Conservation (phyloP, 2,797 vertebrate species). For the Oreochromis mossambicus region DNA sequence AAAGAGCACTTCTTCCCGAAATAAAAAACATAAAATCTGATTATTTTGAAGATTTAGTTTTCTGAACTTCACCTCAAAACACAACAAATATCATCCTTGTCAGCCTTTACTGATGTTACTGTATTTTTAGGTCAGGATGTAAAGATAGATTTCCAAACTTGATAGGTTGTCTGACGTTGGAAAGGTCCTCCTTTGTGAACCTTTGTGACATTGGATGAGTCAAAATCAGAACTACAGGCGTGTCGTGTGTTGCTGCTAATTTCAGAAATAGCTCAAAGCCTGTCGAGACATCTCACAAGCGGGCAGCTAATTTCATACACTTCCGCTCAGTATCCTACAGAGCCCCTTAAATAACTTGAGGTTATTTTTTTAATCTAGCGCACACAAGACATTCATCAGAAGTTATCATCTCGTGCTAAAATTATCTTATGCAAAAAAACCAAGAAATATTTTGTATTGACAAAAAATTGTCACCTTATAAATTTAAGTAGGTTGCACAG, state of each 20-base stretch:
- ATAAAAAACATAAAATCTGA: rapidly evolving
- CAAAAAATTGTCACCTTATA: background rate
- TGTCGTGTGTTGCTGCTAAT: background rate
- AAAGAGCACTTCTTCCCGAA: background rate
- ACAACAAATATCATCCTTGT: background rate
- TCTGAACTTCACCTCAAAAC: background rate
- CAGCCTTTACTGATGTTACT: background rate
- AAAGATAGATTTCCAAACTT: slow-evolving; percentile 12
- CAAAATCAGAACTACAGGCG: background rate
- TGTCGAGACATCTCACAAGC: background rate
- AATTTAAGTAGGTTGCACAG: background rate
- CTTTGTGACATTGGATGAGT: background rate
- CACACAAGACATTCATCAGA: background rate
- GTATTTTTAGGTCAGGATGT: background rate
- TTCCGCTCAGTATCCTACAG: background rate
- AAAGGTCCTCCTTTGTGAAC: background rate
- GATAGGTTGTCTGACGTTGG: background rate
- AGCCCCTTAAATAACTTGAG: background rate
- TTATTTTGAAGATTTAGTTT: background rate
- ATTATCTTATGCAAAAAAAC: background rate
- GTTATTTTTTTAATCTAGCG: background rate
- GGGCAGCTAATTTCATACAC: background rate
- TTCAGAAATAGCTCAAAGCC: slow-evolving; percentile 7
- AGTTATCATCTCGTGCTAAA: background rate
- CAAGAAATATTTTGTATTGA: background rate